These are phyloP conservation scores for Lasiommata megera DNA, from an alignment of 2,888 invertebrate genomes.

Conservation along the genomic window DNA sequence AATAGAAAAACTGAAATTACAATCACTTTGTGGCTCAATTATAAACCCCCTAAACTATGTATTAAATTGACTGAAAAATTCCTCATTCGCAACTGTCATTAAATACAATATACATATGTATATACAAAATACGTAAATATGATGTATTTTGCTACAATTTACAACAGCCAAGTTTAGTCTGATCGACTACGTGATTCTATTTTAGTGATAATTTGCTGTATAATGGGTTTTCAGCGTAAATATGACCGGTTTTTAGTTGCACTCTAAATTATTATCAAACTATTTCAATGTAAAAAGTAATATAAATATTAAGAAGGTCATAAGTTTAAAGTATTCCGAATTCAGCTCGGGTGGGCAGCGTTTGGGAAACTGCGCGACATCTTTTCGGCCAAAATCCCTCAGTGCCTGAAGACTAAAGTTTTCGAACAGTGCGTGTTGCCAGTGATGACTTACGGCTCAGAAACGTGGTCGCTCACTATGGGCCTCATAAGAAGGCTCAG, in stretches of 20 bases:
- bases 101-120: constrained; percentile 4
- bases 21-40: neutral
- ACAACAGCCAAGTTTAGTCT: constrained; percentile 3
- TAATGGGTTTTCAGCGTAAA: neutral
- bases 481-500: too few species aligned
- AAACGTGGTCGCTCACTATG: too few species aligned
- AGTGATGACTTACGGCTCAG: too few species aligned
- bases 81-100: neutral
- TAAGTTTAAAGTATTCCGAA: too few species aligned
- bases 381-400: too few species aligned
- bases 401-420: too few species aligned
- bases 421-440: too few species aligned
- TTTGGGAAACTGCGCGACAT: too few species aligned
- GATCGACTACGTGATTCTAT: constrained; percentile 1
- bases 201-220: neutral
- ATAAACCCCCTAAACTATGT: neutral
- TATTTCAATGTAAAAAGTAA: too few species aligned
- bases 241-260: neutral
- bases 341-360: too few species aligned
- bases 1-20: too few species aligned
- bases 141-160: constrained; percentile 2
- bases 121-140: constrained; percentile 12
- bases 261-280: neutral
- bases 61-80: neutral
- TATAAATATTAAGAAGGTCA: too few species aligned